Conservation (phyloP, 2,888 invertebrate species). For the Ennomos erosarius region DNA sequence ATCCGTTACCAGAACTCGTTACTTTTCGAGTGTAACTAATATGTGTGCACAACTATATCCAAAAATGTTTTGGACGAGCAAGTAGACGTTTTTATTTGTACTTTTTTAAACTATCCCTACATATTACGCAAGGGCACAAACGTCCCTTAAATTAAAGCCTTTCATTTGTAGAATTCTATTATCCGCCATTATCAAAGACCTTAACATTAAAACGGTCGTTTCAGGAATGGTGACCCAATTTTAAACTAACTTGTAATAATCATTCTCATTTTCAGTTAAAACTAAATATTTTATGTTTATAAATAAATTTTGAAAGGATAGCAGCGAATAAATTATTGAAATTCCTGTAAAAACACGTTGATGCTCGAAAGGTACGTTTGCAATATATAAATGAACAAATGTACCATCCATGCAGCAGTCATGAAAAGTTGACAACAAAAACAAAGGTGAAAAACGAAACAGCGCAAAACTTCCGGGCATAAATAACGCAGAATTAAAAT, state of each 20-base stretch:
- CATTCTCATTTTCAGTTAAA: not conserved
- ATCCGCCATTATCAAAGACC: conserved; percentile 16
- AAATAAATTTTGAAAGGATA: too few species aligned
- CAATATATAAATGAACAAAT: too few species aligned
- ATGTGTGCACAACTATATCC: too few species aligned
- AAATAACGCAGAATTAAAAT: conserved; percentile 8
- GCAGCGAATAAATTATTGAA: too few species aligned
- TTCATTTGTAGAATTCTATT: conserved; percentile 20
- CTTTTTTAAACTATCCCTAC: too few species aligned
- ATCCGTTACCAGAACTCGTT: too few species aligned
- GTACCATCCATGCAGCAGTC: not conserved
- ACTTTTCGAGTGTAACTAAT: too few species aligned
- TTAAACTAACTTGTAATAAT: not conserved
- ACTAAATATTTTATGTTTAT: not conserved
- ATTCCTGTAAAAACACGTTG: too few species aligned
- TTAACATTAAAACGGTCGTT: conserved; percentile 16
- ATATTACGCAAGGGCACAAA: conserved; percentile 1
- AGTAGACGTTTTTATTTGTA: too few species aligned
- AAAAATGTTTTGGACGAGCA: too few species aligned
- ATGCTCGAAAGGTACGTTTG: too few species aligned
- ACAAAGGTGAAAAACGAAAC: conserved; percentile 5
- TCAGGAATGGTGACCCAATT: conserved; percentile 6
- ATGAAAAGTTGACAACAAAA: not conserved
- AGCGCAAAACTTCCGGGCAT: conserved; percentile 7
- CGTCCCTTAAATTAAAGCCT: not conserved